Evolutionary conservation across 2,888 invertebrate genomes (phyloP).

Genomic region (Augochlorella aurata): DNA sequence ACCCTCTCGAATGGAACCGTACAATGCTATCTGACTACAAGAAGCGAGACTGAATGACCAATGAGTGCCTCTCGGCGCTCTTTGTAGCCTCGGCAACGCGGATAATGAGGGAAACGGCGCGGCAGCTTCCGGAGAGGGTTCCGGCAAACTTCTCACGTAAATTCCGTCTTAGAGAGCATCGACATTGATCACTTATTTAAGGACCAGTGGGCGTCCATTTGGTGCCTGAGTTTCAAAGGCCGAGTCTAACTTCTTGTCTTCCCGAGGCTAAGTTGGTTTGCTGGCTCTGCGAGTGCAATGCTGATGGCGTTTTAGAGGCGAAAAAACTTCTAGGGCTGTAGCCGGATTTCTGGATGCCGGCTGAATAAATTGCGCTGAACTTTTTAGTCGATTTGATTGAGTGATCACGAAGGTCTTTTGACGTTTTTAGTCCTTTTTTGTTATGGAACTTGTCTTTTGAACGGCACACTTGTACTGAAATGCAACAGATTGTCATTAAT

Average conservation of each 20-base stretch:
- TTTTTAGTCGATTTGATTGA: too few species aligned
- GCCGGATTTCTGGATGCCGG: too few species aligned
- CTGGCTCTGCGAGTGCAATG: background rate
- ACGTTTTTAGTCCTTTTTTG: too few species aligned
- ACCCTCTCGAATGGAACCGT: background rate
- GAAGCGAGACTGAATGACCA: background rate
- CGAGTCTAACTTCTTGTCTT: background rate
- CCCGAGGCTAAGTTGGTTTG: background rate
- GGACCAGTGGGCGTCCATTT: background rate
- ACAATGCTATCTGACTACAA: background rate
- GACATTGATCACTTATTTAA: conserved; percentile 1
- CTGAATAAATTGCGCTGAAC: too few species aligned
- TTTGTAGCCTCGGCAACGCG: background rate
- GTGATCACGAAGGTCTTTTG: too few species aligned
- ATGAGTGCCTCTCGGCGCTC: background rate
- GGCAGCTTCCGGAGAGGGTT: background rate
- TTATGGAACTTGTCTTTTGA: too few species aligned
- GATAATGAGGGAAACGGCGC: background rate
- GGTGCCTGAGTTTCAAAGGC: background rate
- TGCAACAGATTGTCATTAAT: background rate
- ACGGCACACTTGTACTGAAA: background rate
- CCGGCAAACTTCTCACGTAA: background rate
- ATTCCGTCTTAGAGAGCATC: background rate
- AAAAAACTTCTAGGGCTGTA: background rate
- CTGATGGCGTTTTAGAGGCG: background rate